These are phyloP conservation scores for Stichopus chloronotus DNA, from an alignment of 35 echinoderm and acorn worm species.

Conservation along the genomic window DNA sequence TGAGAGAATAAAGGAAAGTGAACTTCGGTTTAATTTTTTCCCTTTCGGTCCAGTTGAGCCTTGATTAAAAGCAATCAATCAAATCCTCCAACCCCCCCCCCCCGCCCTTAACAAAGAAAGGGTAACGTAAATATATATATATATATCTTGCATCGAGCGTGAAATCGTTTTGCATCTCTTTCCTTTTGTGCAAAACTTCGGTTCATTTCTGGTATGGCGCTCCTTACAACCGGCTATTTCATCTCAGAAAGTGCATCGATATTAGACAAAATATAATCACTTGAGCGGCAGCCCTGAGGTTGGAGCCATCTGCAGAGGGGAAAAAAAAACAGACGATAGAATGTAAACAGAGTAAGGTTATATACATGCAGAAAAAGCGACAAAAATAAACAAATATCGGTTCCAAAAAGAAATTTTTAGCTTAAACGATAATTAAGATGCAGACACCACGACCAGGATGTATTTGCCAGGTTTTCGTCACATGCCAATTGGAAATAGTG, in stretches of 20 bases:
- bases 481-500: too few relatives aligned
- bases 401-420: too few relatives aligned
- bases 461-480: too few relatives aligned
- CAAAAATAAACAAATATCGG: not conserved
- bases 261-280: not conserved
- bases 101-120: too few relatives aligned
- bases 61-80: not conserved
- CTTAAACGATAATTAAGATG: too few relatives aligned
- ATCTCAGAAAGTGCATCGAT: not conserved
- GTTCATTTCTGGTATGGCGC: not conserved
- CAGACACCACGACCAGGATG: too few relatives aligned
- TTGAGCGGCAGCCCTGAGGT: not conserved
- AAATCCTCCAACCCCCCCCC: too few relatives aligned
- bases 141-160: not conserved
- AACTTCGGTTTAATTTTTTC: not conserved
- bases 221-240: not conserved
- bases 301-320: not conserved
- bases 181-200: not conserved
- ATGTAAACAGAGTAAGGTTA: not conserved
- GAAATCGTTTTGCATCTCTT: not conserved
- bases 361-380: not conserved
- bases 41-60: not conserved
- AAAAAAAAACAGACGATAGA: not conserved
- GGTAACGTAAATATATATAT: not conserved
- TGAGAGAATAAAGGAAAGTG: too few relatives aligned